Conservation (phyloP, 2,113 vertebrate genomes). For the Penelope pileata region DNA sequence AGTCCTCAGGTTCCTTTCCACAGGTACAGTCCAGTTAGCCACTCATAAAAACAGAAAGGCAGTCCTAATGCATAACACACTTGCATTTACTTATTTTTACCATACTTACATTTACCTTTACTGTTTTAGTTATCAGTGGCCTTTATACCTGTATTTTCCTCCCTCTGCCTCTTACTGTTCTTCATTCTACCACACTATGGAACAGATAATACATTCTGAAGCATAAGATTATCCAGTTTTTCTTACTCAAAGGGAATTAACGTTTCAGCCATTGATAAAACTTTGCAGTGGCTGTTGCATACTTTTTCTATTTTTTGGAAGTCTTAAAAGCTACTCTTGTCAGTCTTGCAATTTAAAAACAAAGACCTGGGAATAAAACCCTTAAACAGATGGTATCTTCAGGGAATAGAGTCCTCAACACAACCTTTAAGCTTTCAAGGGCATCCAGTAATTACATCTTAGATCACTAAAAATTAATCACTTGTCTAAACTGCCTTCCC, state of each 20-base stretch:
- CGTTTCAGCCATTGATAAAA: not conserved
- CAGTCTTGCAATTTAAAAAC: not conserved
- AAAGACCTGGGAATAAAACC: not conserved
- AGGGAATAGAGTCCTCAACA: not conserved
- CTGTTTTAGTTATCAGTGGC: not conserved
- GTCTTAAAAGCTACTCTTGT: not conserved
- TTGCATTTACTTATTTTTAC: not conserved
- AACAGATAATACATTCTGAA: not conserved
- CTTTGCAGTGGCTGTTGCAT: not conserved
- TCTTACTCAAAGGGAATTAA: not conserved
- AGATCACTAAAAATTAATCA: not conserved
- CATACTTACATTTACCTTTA: not conserved
- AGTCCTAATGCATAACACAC: not conserved
- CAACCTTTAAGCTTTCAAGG: conserved; percentile 19
- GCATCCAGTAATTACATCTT: not conserved
- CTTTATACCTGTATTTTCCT: not conserved
- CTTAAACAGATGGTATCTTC: conserved; percentile 12
- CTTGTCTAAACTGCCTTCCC: not conserved
- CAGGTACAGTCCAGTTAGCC: not conserved
- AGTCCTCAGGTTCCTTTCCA: not conserved
- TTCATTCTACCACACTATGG: not conserved
- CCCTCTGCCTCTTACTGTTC: not conserved
- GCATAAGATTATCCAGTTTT: not conserved
- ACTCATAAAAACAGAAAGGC: not conserved
- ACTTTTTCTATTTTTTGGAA: too few species aligned